Percentiles rank a stretch among this genome's conserved stretches.
Conservation (phyloP, 2,797 vertebrate species). For the Trichosurus vulpecula region DNA sequence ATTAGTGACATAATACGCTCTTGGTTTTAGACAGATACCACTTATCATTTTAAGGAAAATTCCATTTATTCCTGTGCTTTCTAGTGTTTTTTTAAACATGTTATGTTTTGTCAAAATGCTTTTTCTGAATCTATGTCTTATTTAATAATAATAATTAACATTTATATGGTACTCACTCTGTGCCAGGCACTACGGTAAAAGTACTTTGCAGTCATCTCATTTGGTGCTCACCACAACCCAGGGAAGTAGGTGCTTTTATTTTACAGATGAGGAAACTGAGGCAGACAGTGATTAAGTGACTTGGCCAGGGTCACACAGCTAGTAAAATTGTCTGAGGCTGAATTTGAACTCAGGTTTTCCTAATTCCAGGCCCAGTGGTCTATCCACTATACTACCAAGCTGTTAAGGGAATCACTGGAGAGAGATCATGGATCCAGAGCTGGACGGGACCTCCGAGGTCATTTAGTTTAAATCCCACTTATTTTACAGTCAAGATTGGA, state of each 20-base stretch:
- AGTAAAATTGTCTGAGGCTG: not conserved
- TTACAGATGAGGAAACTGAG: not conserved
- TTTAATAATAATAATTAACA: not conserved
- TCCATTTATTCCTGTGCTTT: not conserved
- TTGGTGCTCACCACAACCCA: not conserved
- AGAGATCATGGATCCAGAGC: not conserved
- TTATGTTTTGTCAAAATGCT: not conserved
- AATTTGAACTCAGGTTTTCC: not conserved
- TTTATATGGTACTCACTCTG: no score
- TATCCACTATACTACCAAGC: not conserved
- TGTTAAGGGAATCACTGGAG: not conserved
- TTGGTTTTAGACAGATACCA: not conserved
- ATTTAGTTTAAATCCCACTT: not conserved
- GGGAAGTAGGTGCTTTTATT: not conserved
- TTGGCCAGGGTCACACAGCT: not conserved
- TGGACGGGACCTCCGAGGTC: not conserved
- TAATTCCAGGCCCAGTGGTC: not conserved
- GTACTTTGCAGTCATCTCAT: not conserved
- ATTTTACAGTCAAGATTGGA: not conserved
- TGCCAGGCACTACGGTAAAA: no score
- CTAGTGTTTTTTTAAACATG: not conserved
- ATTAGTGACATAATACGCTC: not conserved
- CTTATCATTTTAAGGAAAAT: not conserved
- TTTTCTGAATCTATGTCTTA: not conserved
- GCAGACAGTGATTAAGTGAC: not conserved